phyloP scores from a whole-genome alignment of 2,888 invertebrate species.

The Sinhomidia bicolor region DNA sequence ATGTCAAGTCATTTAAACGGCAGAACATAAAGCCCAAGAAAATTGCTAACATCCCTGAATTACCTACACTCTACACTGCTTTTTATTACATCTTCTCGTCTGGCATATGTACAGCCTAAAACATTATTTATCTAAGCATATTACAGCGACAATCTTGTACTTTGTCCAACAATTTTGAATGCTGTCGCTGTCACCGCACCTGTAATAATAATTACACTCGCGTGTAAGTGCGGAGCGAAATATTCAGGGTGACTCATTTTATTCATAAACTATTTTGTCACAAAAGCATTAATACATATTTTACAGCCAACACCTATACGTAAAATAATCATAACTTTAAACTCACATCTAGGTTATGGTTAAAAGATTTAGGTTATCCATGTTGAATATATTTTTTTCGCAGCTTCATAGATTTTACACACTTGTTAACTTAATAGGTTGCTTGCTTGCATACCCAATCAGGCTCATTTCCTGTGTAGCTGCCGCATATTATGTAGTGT shows the following conservation, averaged over 20 bases:
- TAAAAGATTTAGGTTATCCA: conserved; percentile 60
- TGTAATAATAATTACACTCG: background rate
- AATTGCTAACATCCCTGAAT: conserved; percentile 23
- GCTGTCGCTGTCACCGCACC: conserved; percentile 2
- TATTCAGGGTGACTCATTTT: background rate
- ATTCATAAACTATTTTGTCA: conserved; percentile 7
- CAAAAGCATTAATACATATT: background rate
- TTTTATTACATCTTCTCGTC: background rate
- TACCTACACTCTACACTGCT: background rate
- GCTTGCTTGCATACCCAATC: conserved; percentile 57
- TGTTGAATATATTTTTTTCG: conserved; percentile 58
- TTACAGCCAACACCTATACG: background rate
- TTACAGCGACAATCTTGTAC: background rate
- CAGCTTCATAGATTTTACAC: conserved; percentile 48
- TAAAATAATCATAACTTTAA: background rate
- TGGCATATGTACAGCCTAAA: too few species aligned
- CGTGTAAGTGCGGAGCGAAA: background rate
- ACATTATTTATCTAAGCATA: too few species aligned
- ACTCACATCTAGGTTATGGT: conserved; percentile 57
- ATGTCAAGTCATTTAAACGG: background rate
- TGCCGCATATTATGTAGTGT: background rate
- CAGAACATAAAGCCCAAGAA: background rate
- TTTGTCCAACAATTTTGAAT: background rate
- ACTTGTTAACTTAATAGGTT: conserved; percentile 54
- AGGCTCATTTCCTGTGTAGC: conserved; percentile 63